Evolutionary conservation across 2,113 vertebrate species (phyloP).

Genomic region (Gadus macrocephalus): DNA sequence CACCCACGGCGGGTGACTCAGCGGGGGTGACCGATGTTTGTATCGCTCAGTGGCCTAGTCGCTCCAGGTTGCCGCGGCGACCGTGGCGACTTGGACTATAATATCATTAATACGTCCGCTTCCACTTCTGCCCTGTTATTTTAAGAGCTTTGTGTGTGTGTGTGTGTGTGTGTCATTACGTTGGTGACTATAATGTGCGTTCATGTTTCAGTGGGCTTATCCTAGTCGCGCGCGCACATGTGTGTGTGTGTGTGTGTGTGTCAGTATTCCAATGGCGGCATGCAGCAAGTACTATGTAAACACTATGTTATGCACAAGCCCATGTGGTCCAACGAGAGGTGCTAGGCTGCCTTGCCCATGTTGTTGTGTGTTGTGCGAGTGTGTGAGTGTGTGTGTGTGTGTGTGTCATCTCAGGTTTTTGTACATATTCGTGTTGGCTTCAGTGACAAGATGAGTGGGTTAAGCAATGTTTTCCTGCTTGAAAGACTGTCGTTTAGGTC

Average conservation of each 20-base stretch:
- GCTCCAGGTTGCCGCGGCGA: slow-evolving; percentile 49
- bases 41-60: slow-evolving; percentile 45
- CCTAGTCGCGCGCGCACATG: not conserved
- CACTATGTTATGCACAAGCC: no score
- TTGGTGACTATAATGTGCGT: not conserved
- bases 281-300: no score
- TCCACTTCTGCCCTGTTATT: slow-evolving; percentile 61
- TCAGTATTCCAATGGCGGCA: no score
- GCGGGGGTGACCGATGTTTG: slow-evolving; percentile 60
- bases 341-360: no score
- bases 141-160: slow-evolving; percentile 43
- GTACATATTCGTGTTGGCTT: not conserved
- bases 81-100: slow-evolving; percentile 56
- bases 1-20: slow-evolving; percentile 52
- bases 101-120: slow-evolving; percentile 65
- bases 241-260: slow-evolving; percentile 6
- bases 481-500: slow-evolving; percentile 16
- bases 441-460: not conserved
- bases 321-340: no score
- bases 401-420: not conserved
- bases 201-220: not conserved
- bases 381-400: not conserved
- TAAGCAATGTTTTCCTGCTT: slow-evolving; percentile 33
- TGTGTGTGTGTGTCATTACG: slow-evolving; percentile 1
- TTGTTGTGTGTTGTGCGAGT: not conserved